Base-by-base conservation (phyloP, 2,113 vertebrate species). In the Tamias sibiricus region DNA sequence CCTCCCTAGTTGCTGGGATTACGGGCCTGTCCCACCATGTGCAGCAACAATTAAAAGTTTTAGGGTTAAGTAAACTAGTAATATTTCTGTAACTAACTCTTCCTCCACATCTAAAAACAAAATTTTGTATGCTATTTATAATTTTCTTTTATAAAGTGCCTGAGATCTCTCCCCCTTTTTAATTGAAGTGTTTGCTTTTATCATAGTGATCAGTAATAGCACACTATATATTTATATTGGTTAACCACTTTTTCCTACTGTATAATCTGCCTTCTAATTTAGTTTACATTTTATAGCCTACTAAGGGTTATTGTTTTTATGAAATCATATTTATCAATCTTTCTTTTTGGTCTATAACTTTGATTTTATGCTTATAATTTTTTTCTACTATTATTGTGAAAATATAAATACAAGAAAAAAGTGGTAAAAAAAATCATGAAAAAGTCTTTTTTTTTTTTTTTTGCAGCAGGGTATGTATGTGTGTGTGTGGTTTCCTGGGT, bases 191-290 rank as follows among this genome's bases (percentile, higher is more conserved):
- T 69, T 84, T 68, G 7, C 72, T 35, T 37, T 89, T 95, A n/a
- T 57, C 89, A 80, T 4, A 82, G 40, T 69, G 35, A 87, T 59
- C 89, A 82, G 28, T 54, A 85, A 92, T 3, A 92, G 42, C 28
- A 47, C 2, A 54, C 28, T 82, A 49, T 69, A 75, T n/a, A 80
- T 72, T 68, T 91, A 76, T 54, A 89, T 3, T 64, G 20, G 49
- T 2, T 80, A n/a, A 40, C 95, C 71, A 75, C 26, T 68, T 87
- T 68, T 89, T 68, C 66, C 28, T 87, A 76, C 90, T 71, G 93
- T 75, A 35, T 74, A 79, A 87, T 79, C 30, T 95, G 28, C 40
- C 62, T 87, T 95, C 69, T 62, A 97, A 87, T 84, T 93, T 88
- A 93, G 77, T 62, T 88, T 62, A 37, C 49, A 71, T 88, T 79